Percentiles rank a stretch among this genome's conserved stretches.
phyloP scores from a whole-genome alignment of 2,113 vertebrate species.

The Sylvietta virens region DNA sequence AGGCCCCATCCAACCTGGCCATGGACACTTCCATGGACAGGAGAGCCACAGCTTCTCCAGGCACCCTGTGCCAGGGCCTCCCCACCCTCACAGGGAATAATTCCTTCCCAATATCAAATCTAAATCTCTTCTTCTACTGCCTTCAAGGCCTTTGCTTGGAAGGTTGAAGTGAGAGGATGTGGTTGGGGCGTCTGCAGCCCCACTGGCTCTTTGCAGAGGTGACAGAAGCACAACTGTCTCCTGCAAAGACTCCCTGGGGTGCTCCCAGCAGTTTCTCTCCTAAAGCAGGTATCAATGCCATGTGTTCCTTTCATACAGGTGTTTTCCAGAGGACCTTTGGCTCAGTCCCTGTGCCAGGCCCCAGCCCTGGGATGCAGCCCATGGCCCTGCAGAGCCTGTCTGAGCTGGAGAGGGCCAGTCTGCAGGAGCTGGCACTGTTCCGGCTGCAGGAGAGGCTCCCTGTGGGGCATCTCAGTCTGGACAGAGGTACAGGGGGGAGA shows the following conservation, averaged over 20 bases:
- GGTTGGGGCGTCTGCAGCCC: neutral
- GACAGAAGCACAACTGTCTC: neutral
- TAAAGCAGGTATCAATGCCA: accelerated
- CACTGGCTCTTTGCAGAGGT: neutral
- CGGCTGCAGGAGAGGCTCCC: constrained; percentile 29
- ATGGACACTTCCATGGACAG: neutral
- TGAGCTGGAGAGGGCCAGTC: constrained; percentile 26
- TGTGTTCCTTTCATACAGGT: neutral
- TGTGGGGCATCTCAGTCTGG: neutral
- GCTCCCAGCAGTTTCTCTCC: neutral
- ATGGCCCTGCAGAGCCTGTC: constrained; percentile 47
- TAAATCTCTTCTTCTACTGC: neutral
- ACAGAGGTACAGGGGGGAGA: neutral
- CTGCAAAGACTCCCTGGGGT: neutral
- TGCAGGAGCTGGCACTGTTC: constrained; percentile 18
- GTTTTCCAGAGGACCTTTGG: neutral
- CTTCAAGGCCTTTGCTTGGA: neutral
- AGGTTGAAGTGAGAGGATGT: accelerated
- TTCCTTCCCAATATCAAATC: neutral
- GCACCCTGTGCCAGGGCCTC: neutral
- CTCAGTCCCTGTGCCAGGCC: neutral
- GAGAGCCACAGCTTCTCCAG: neutral
- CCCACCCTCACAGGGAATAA: neutral
- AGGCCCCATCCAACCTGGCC: neutral
- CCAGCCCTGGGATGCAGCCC: neutral